Conservation (phyloP, 2,113 vertebrate species). For the Gasterosteus aculeatus region DNA sequence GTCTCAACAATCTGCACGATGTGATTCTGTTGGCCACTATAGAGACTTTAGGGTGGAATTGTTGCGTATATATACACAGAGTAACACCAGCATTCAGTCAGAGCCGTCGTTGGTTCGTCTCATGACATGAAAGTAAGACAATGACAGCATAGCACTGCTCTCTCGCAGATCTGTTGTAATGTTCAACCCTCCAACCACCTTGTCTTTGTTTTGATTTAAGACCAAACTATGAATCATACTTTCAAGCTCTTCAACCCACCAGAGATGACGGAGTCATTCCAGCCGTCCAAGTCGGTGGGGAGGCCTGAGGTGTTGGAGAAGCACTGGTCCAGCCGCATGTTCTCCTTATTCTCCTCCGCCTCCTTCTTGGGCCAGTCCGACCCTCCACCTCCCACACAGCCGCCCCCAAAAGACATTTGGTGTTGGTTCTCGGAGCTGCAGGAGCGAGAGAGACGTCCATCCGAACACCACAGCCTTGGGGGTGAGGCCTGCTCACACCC, state of each 20-base stretch:
- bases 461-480: slow-evolving; percentile 85
- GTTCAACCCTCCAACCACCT: neutral
- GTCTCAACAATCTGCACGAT: neutral
- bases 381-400: slow-evolving; percentile 57
- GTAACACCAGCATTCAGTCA: neutral
- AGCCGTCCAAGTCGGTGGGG: slow-evolving; percentile 86
- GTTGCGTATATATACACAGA: neutral
- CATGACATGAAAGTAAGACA: neutral
- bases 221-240: neutral
- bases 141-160: neutral
- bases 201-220: neutral
- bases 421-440: slow-evolving; percentile 87
- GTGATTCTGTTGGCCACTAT: neutral
- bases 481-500: slow-evolving; percentile 87
- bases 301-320: slow-evolving; percentile 85
- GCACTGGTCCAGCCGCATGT: slow-evolving; percentile 88
- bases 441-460: slow-evolving; percentile 85
- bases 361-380: slow-evolving; percentile 83
- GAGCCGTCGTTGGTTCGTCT: neutral
- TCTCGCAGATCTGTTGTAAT: neutral
- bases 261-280: slow-evolving; percentile 94
- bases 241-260: slow-evolving; percentile 78
- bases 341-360: slow-evolving; percentile 97
- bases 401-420: slow-evolving; percentile 22
- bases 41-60: neutral